Evolutionary conservation across 35 echinoderm and acorn worm genomes (phyloP).

Genomic region (Chiridota heheva): DNA sequence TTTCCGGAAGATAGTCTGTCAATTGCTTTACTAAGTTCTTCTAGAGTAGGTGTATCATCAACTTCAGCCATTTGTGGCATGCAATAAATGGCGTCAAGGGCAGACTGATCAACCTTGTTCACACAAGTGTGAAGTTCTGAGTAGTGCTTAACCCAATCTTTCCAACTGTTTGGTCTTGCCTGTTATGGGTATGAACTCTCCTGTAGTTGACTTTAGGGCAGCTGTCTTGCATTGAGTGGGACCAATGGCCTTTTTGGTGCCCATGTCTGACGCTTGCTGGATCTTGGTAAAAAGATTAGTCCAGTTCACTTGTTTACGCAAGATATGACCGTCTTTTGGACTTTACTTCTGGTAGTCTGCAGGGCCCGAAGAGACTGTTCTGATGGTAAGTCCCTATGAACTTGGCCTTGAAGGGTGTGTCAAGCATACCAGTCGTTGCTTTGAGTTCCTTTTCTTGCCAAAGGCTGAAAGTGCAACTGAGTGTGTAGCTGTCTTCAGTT

Average conservation of each 20-base stretch:
- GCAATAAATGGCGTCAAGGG: neutral
- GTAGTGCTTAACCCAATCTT: slow-evolving; percentile 61
- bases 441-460: no score
- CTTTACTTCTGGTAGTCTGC: no score
- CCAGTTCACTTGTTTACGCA: no score
- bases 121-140: slow-evolving; percentile 44
- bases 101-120: slow-evolving; percentile 22
- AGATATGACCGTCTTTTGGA: no score
- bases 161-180: slow-evolving; percentile 32
- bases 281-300: neutral
- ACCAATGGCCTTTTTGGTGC: slow-evolving; percentile 28
- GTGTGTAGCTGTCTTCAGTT: no score
- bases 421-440: no score
- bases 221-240: slow-evolving; percentile 27
- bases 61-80: slow-evolving; percentile 39
- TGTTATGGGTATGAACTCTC: slow-evolving; percentile 42
- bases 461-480: no score
- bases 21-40: slow-evolving; percentile 40
- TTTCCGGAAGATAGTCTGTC: slow-evolving; percentile 37
- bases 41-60: slow-evolving; percentile 9
- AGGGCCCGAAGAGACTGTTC: no score
- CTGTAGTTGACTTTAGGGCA: slow-evolving; percentile 30
- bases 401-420: no score
- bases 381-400: no score
- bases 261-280: neutral